phyloP scores from a whole-genome alignment of 2,888 invertebrate genomes.

The Automeris io region DNA sequence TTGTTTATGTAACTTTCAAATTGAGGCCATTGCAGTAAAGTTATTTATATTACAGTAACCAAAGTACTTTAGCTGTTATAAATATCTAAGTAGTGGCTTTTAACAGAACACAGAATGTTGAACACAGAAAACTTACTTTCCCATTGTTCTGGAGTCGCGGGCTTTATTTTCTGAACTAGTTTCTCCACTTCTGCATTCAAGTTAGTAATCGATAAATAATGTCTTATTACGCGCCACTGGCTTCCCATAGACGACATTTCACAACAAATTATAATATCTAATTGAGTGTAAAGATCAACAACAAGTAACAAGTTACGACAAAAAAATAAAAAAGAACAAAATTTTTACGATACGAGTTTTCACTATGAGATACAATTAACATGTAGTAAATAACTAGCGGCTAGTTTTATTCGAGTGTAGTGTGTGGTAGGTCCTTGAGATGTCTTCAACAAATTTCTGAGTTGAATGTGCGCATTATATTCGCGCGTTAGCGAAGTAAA shows the following conservation, averaged over 20 bases:
- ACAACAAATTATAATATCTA: neutral
- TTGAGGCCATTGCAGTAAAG: neutral
- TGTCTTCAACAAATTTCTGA: neutral
- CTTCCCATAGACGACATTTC: constrained; percentile 46
- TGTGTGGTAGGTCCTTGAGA: neutral
- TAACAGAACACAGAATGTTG: neutral
- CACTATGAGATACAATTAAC: neutral
- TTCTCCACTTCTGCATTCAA: constrained; percentile 58
- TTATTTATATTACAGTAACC: neutral
- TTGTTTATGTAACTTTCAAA: neutral
- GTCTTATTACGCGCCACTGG: constrained; percentile 63
- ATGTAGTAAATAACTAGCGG: neutral
- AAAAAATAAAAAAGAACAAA: neutral
- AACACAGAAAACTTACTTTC: constrained; percentile 46
- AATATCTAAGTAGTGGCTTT: neutral
- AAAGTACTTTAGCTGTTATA: neutral
- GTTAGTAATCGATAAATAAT: constrained; percentile 54
- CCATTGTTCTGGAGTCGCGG: constrained; percentile 57
- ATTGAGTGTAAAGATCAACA: no score
- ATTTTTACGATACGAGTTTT: neutral
- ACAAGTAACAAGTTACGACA: no score
- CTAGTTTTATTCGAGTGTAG: neutral
- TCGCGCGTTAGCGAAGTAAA: constrained; percentile 2
- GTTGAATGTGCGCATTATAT: constrained; percentile 1
- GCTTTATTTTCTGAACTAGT: constrained; percentile 52